A percentile compares a stretch with the other conserved stretches of the same genome.
Conservation (phyloP, 92 coral and sea anemone species). For the Phenganax stokvisi region DNA sequence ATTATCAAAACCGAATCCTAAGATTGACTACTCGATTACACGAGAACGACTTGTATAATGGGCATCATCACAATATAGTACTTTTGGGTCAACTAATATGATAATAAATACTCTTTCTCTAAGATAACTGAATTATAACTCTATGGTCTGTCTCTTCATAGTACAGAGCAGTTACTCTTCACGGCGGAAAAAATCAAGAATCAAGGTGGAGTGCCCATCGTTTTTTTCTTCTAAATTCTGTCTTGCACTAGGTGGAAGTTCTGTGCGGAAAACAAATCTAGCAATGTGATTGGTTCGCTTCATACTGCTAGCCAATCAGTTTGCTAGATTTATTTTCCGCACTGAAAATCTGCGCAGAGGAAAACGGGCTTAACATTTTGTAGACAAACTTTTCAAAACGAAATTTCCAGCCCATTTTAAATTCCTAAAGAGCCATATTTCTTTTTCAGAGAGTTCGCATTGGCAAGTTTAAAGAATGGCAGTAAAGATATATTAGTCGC, state of each 20-base stretch:
- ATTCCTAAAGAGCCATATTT: not conserved
- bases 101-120: not conserved
- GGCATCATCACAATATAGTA: too few relatives aligned
- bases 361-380: too few relatives aligned
- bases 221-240: not conserved
- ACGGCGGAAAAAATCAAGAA: slow-evolving; percentile 98
- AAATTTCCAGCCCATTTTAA: not conserved
- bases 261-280: too few relatives aligned
- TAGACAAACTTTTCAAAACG: not conserved
- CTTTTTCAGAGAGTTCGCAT: slow-evolving; percentile 78
- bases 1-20: too few relatives aligned
- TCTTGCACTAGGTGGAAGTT: too few relatives aligned
- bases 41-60: too few relatives aligned
- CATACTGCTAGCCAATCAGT: too few relatives aligned
- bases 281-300: too few relatives aligned
- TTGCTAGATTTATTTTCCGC: too few relatives aligned
- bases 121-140: not conserved
- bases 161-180: slow-evolving; percentile 94
- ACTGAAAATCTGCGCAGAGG: too few relatives aligned
- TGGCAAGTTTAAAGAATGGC: slow-evolving; percentile 95
- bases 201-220: slow-evolving; percentile 60
- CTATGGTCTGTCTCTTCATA: slow-evolving; percentile 13
- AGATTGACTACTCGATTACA: too few relatives aligned
- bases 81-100: not conserved
- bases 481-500: slow-evolving; percentile 91